phyloP scores from a whole-genome alignment of 2,113 vertebrate genomes.

The Dasyornis broadbenti region DNA sequence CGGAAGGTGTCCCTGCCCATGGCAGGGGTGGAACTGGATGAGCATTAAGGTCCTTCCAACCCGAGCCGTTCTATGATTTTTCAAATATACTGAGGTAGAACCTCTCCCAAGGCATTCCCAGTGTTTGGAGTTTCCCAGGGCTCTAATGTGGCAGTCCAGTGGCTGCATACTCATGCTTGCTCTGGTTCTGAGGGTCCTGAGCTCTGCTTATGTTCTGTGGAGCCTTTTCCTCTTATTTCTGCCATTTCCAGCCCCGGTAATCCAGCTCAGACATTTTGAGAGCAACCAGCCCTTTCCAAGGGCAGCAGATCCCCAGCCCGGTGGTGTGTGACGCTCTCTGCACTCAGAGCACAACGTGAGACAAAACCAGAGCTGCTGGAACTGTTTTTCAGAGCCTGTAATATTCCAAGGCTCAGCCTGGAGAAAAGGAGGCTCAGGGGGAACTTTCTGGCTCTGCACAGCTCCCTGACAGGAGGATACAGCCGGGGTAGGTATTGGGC shows the following conservation, averaged over 20 bases:
- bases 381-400: neutral
- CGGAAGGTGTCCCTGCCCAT: neutral
- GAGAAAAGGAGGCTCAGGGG: neutral
- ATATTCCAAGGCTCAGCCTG: neutral
- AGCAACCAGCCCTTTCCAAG: neutral
- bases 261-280: neutral
- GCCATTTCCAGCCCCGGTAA: neutral
- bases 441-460: neutral
- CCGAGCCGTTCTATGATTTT: neutral
- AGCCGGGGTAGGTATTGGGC: accelerated
- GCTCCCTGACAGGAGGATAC: neutral
- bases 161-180: neutral
- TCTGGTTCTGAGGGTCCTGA: neutral
- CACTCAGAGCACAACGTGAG: neutral
- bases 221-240: neutral
- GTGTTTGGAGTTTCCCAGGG: neutral
- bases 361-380: neutral
- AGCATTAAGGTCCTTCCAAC: neutral
- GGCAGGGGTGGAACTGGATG: neutral
- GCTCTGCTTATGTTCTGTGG: neutral
- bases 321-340: neutral
- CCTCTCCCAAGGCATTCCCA: neutral
- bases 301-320: neutral
- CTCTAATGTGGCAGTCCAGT: neutral
- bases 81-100: neutral